Evolutionary conservation across 2,888 invertebrate genomes (phyloP), one percentile per base, ranked within the genome.

Genomic region (Cheilosia urbana): DNA sequence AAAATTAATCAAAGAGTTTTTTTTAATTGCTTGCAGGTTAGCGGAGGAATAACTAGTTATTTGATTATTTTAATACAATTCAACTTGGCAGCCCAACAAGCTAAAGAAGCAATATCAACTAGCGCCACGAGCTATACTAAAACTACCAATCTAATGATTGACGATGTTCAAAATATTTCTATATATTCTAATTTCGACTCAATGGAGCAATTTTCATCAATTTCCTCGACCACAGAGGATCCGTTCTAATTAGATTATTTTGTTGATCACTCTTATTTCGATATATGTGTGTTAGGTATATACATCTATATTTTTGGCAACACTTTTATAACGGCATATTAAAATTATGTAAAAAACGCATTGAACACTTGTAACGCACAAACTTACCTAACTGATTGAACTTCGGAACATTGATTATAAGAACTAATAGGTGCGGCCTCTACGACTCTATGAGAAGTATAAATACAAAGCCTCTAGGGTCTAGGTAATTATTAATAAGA

Each of bases 61-160:
- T 88, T 92, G 0, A 92, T 92, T 34, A 92, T 92, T 53, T 88
- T 92, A 30, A 92, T 92, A 71, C 92, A 92, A 88, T 92, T 92
- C 62, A 92, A 92, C 88, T 88, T 92, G 78, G 92, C 92, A n/a
- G 92, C 91, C 0, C 91, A 91, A 62, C 92, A 91, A 85, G 90
- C 91, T 19, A 92, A 91, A 78, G 90, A 91, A 15, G 89, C 90
- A 19, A 88, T 89, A 51, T 87, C 88, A 24, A 88, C 89, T 0
- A 58, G 65, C 40, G 87, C 89, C 6, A 89, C 78, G 24, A 89
- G 85, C 2, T 87, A 89, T 49, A 89, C 91, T 63, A 89, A 89
- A 24, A 88, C 91, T 4, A 88, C 89, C 0, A 79, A 78, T 17
- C 11, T 55, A 4, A 60, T 65, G 58, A 53, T 65, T 11, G 73